Base-by-base conservation (phyloP, 2,888 invertebrate species). In the Meghimatium bilineatum region DNA sequence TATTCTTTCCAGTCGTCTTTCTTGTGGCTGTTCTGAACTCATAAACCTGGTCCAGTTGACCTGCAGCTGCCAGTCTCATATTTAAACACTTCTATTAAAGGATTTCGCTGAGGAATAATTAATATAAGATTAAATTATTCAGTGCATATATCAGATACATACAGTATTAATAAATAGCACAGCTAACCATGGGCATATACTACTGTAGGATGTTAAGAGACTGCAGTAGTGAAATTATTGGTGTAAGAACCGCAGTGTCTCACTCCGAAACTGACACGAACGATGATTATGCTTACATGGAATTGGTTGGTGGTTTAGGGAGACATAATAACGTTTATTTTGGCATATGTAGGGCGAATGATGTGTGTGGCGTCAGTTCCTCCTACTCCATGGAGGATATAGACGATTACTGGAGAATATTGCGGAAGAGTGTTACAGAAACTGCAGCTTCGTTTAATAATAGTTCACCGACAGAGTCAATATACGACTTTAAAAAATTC, bases 401-500 rank as follows among this genome's bases (percentile, higher is more conserved):
- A 29, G 29, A 12, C n/a, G 49, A 36, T 23, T 29, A 26, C 29
- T n/a, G 20, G 49, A 49, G 8, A 29, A 34, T 75, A 12, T 29
- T 44, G 49, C 17, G 67, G 44, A 44, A 29, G 49, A 79, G 32
- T 1, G n/a, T 38, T n/a, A 20, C 32, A 29, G 67, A 32, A 10
- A 26, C 17, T 23, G 26, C n/a, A n/a, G n/a, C n/a, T n/a, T 14
- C 32, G 36, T 17, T n/a, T 66, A 12, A 66, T 26, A 36, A 36
- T 26, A 78, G n/a, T 32, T 36, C 34, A 34, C 66, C 34, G 5
- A 20, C 67, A 12, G 60, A 12, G 29, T 67, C 76, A 14, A 52
- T 71, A 34, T 76, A 77, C 23, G 32, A 56, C 56, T 84, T 81
- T n/a, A 76, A 81, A 52, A 67, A 71, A 56, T 81, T 75, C 29